Percentiles rank a stretch among this genome's conserved stretches.
phyloP scores from a whole-genome alignment of 2,888 invertebrate genomes.

The Agriopis leucophaearia region DNA sequence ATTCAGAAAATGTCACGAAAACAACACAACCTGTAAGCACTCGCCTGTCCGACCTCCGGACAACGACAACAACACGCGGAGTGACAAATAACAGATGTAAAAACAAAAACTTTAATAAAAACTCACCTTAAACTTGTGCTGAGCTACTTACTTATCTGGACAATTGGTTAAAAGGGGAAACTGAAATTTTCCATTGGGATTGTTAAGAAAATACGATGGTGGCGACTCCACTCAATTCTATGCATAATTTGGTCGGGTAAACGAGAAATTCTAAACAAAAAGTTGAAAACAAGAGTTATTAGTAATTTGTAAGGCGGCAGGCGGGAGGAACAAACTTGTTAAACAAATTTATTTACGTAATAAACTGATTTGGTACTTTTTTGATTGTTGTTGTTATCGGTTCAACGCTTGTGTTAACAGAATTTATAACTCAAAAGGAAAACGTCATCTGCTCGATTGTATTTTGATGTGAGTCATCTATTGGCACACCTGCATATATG shows the following conservation, averaged over 20 bases:
- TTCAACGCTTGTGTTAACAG: not conserved
- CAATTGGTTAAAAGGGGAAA: not conserved
- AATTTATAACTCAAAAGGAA: too few species aligned
- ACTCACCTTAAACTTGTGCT: constrained; percentile 16
- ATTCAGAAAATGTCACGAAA: not conserved
- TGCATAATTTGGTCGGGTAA: not conserved
- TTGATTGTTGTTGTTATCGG: constrained; percentile 5
- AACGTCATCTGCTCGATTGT: too few species aligned
- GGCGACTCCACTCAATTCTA: not conserved
- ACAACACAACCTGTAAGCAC: not conserved
- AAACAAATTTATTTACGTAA: constrained; percentile 17
- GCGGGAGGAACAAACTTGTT: constrained; percentile 11
- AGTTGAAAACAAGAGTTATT: constrained; percentile 33
- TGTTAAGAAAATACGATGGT: not conserved
- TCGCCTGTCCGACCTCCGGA: not conserved
- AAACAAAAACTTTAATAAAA: constrained; percentile 18
- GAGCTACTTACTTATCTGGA: not conserved
- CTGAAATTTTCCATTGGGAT: not conserved
- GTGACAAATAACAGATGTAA: constrained; percentile 27
- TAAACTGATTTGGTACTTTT: constrained; percentile 1
- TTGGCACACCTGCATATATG: too few species aligned
- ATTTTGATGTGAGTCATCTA: too few species aligned
- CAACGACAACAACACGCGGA: constrained; percentile 5
- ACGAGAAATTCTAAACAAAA: constrained; percentile 22
- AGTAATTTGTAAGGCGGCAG: constrained; percentile 29